phyloP scores from a whole-genome alignment of 2,888 invertebrate genomes.

The Panopea generosa region DNA sequence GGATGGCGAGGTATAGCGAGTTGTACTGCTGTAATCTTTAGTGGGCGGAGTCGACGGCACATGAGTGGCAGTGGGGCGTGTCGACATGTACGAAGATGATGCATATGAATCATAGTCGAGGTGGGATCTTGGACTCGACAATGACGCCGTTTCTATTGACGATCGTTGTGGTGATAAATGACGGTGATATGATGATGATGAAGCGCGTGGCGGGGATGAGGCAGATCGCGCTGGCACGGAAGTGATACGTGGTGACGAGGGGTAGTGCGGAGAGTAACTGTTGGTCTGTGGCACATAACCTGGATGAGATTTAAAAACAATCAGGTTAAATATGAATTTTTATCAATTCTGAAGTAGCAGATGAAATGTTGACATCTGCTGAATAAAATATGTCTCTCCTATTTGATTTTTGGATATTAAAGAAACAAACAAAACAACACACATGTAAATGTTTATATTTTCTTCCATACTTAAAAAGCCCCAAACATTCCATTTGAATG shows the following conservation, averaged over 20 bases:
- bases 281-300: slow-evolving; percentile 67
- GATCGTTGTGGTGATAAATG: slow-evolving; percentile 34
- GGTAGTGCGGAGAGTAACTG: slow-evolving; percentile 61
- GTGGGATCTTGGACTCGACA: slow-evolving; percentile 7
- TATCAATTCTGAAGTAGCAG: too few species aligned
- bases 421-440: too few species aligned
- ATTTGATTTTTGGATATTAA: too few species aligned
- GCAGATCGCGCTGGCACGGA: slow-evolving; percentile 26
- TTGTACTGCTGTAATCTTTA: slow-evolving; percentile 66
- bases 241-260: slow-evolving; percentile 32
- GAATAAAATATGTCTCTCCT: too few species aligned
- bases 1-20: slow-evolving; percentile 53
- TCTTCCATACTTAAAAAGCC: too few species aligned
- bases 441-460: too few species aligned
- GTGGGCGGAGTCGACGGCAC: slow-evolving; percentile 71
- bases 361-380: too few species aligned
- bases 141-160: slow-evolving; percentile 21
- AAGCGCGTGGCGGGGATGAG: slow-evolving; percentile 29
- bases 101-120: slow-evolving; percentile 29
- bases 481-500: too few species aligned
- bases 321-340: too few species aligned
- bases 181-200: slow-evolving; percentile 26
- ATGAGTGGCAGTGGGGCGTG: slow-evolving; percentile 11
- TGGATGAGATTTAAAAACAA: too few species aligned
- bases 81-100: slow-evolving; percentile 47